Base-by-base conservation (phyloP, 2,797 vertebrate species). In the Scolopax rusticola region DNA sequence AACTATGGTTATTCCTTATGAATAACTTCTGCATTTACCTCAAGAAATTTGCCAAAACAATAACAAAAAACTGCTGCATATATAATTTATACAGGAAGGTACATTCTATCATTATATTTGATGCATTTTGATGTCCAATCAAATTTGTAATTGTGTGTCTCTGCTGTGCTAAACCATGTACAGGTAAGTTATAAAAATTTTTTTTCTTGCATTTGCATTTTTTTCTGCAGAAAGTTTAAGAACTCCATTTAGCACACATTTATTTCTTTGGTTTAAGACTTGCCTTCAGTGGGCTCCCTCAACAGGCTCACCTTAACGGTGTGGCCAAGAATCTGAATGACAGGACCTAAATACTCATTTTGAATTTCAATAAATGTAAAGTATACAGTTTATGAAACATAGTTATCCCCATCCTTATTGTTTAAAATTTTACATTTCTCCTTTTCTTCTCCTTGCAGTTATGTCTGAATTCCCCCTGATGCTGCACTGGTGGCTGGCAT, bases 401-500 rank as follows among this genome's bases (percentile, higher is more conserved):
- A 57, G 40, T 45, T 54, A 68, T 40, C 16, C 4, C 18, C 11
- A 47, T 56, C n/a, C 25, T 92, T 56, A 8, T 2, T 69, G 27
- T 21, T 89, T 48, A 65, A 64, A 86, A 93, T 89, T 65, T 86
- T 40, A 68, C 11, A 65, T 89, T 74, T 60, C 21, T 64, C n/a
- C 30, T 87, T 82, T 93, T 91, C 64, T 95, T 93, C 85, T 59
- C 93, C 71, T 97, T 98, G 43, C 97, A 99, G 99, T 99, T 94
- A 99, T 98, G 98, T 98, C 98, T 97, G 98, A 99, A 96, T 98
- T 99, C 84, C 99, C 98, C 41, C 97, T 98, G 91, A 98, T 97
- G 65, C 97, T 98, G 78, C 98, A 99, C 82, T 99, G 99, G 99
- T 99, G 99, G 99, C 98, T 98, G 60, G 98, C 98, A 93, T 96